phyloP scores from a whole-genome alignment of 2,113 vertebrate genomes.

The Misgurnus mizolepis region DNA sequence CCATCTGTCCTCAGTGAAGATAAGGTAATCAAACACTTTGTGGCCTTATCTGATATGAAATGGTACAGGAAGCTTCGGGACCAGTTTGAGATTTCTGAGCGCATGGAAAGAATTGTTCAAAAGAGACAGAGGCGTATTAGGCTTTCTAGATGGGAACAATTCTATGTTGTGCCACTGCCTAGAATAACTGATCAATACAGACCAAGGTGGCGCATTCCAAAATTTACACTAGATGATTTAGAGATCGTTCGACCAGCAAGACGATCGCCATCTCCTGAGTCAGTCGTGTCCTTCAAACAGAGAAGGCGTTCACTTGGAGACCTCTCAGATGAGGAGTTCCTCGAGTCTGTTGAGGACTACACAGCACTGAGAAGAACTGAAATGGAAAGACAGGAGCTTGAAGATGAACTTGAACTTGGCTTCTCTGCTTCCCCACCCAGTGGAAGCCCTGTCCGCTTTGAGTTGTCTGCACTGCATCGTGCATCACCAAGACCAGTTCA shows the following conservation, averaged over 20 bases:
- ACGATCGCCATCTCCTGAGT: constrained; percentile 84
- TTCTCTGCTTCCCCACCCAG: constrained; percentile 95
- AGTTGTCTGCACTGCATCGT: constrained; percentile 78
- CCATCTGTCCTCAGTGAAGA: constrained; percentile 83
- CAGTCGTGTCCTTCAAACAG: constrained; percentile 83
- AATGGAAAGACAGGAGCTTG: constrained; percentile 86
- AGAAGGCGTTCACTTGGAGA: constrained; percentile 93
- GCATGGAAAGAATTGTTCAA: constrained; percentile 86
- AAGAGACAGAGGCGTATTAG: constrained; percentile 95
- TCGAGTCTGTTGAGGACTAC: constrained; percentile 88
- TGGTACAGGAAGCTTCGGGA: constrained; percentile 95
- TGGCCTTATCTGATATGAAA: constrained; percentile 97
- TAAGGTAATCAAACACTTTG: constrained; percentile 88
- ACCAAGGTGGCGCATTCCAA: constrained; percentile 94
- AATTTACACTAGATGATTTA: constrained; percentile 90
- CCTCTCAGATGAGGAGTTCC: constrained; percentile 89
- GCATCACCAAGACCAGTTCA: constrained; percentile 66
- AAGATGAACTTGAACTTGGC: constrained; percentile 94
- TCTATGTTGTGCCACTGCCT: constrained; percentile 96
- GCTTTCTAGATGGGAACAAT: constrained; percentile 98
- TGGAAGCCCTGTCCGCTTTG: constrained; percentile 85
- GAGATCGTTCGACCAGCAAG: constrained; percentile 94
- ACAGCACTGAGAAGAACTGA: constrained; percentile 86
- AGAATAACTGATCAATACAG: constrained; percentile 96
- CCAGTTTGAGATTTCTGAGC: constrained; percentile 90